Percentiles rank a stretch among this genome's conserved stretches.
phyloP scores from a whole-genome alignment of 2,113 vertebrate species.

The Ciconia boyciana region DNA sequence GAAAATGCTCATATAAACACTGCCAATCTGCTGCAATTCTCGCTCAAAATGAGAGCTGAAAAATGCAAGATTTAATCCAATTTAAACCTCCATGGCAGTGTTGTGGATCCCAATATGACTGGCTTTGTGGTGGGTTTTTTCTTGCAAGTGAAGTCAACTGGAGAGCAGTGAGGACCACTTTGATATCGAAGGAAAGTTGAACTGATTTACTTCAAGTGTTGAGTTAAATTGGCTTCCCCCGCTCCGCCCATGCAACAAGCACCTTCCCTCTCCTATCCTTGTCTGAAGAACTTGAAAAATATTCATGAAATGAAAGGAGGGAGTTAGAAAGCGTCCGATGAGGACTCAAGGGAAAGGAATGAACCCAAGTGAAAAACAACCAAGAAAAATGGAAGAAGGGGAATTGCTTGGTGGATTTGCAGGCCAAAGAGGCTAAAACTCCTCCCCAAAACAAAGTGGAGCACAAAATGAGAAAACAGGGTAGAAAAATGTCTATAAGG shows the following conservation, averaged over 20 bases:
- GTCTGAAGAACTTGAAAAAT: not conserved
- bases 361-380: not conserved
- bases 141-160: not conserved
- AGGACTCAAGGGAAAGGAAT: not conserved
- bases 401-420: not conserved
- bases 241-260: not conserved
- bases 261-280: not conserved
- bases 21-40: not conserved
- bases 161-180: not conserved
- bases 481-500: not conserved
- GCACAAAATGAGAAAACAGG: not conserved
- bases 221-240: not conserved
- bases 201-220: not conserved
- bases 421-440: not conserved
- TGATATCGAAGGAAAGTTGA: rapidly evolving
- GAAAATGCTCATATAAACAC: not conserved
- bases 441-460: not conserved
- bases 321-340: not conserved
- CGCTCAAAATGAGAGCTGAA: not conserved
- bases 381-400: not conserved
- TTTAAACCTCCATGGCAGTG: rapidly evolving
- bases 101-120: not conserved
- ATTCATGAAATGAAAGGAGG: not conserved
- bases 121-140: not conserved
- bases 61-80: not conserved